phyloP scores from a whole-genome alignment of 2,113 vertebrate species.

The Coracopsis vasa region DNA sequence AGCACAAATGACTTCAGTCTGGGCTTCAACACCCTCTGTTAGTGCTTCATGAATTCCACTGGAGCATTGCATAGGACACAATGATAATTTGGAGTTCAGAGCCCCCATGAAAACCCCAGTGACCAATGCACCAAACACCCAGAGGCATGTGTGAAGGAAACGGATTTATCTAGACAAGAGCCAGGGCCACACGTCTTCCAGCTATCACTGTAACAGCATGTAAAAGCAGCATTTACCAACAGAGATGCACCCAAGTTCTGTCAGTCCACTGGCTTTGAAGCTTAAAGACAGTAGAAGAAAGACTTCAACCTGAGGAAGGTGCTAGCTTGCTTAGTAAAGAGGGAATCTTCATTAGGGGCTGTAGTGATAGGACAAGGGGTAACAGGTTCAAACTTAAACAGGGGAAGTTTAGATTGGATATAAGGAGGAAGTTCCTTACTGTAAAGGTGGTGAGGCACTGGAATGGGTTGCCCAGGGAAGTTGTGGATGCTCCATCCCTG shows the following conservation, averaged over 20 bases:
- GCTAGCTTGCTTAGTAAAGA: not conserved
- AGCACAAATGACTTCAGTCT: not conserved
- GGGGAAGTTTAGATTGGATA: too few relatives aligned
- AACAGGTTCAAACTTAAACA: too few relatives aligned
- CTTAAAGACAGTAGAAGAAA: not conserved
- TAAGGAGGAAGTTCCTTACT: too few relatives aligned
- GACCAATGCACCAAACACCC: not conserved
- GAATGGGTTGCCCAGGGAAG: too few relatives aligned
- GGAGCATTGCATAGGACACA: accelerated
- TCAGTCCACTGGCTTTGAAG: not conserved
- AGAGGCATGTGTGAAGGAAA: not conserved
- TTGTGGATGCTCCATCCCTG: too few relatives aligned
- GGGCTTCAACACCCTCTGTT: not conserved
- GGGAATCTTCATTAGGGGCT: too few relatives aligned
- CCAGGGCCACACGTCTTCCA: accelerated
- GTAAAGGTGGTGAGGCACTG: too few relatives aligned
- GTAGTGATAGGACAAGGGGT: too few relatives aligned
- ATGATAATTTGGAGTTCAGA: accelerated
- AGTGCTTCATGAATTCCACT: not conserved
- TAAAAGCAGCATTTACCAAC: not conserved
- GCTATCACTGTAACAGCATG: accelerated
- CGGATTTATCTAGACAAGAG: not conserved
- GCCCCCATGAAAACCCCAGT: not conserved
- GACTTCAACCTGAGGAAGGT: not conserved
- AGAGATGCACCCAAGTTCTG: not conserved